Base-by-base conservation (phyloP, 2,113 vertebrate species). In the Casuarius casuarius region DNA sequence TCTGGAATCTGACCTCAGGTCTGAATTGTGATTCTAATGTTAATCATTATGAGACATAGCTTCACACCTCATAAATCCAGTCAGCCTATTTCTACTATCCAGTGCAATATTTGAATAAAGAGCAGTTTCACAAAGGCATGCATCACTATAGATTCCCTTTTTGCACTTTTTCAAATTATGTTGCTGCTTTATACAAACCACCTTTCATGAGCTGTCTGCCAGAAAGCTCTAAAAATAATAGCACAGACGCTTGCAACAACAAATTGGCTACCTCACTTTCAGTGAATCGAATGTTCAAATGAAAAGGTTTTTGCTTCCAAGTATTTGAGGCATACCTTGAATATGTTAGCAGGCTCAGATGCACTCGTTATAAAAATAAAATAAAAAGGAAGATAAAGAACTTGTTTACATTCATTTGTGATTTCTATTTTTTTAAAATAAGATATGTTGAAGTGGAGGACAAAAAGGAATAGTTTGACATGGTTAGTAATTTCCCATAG, bases 221-320 rank as follows among this genome's bases (percentile, higher is more conserved):
- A 97, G 33, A 72, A 97, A 97, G 72, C 82, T 95, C 92, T 96
- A 97, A 97, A 97, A 98, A 98, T 97, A 98, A 97, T 97, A 96
- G 97, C 96, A 96, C 93, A 97, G 94, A 97, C 91, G 79, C 94
- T 87, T 95, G 77, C 93, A 88, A 95, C 97, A 97, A 96, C 95
- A 97, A 97, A 97, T 89, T 94, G 81, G 91, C 95, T 88, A 96
- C 91, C 84, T 98, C 82, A 78, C 90, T 96, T 97, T 96, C 84
- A 87, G 72, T 92, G 94, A 92, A 93, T 94, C 29, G 29, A 87
- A 73, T 87, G 81, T 92, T 97, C 93, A 97, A 90, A 97, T 96
- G 95, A 84, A 96, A 97, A 95, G 90, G 59, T 70, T 94, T 91
- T 74, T 77, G 67, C 56, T 89, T 94, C 96, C 87, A 95, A 93